Evolutionary conservation across 1,140 invertebrate species (phyloP), one percentile per base, ranked within the genome.

Genomic region (Heliconius hermathena): DNA sequence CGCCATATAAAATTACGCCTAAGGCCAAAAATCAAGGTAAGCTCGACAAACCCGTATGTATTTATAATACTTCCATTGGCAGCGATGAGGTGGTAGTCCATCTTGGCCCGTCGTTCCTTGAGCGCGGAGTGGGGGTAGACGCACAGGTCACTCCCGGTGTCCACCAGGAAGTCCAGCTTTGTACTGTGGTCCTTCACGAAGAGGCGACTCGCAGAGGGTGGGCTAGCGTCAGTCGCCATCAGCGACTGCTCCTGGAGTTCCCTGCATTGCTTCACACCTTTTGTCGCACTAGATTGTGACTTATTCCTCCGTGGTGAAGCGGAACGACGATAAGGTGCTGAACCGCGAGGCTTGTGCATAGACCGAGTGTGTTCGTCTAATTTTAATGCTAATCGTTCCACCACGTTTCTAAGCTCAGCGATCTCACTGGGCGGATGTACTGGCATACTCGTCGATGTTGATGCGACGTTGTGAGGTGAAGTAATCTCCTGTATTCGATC

Each of bases 331-430:
- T 52, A 73, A 36, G 33, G 11, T 16, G 46, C 8, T 38, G 72
- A 60, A 22, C 80, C 38, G n/a, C 29, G 38, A 41, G 38, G 16
- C 46, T 36, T 72, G 57, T 74, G 8, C 73, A 71, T 18, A 76
- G 75, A 2, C 26, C 54, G 54, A n/a, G n/a, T 57, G 20, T 57
- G 20, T 2, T 57, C 54, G 0, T 57, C 54, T 5, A 57, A 8
- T 8, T 57, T 57, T 8, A 20, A 4, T 29, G 74, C 33, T 5
- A 74, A 70, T 1, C 49, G 29, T n/a, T 80, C 38, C 46, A 80
- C 73, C 78, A 80, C 72, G 33, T 72, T 80, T 49, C 57, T 80
- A 3, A 80, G 78, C 20, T 80, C 70, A 18, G 78, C 26, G 22
- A 79, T 82, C 74, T 82, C 81, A 22, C 71, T 71, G 80, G 11